Evolutionary conservation across 2,888 invertebrate species (phyloP).

Genomic region (Cephonodes hylas): DNA sequence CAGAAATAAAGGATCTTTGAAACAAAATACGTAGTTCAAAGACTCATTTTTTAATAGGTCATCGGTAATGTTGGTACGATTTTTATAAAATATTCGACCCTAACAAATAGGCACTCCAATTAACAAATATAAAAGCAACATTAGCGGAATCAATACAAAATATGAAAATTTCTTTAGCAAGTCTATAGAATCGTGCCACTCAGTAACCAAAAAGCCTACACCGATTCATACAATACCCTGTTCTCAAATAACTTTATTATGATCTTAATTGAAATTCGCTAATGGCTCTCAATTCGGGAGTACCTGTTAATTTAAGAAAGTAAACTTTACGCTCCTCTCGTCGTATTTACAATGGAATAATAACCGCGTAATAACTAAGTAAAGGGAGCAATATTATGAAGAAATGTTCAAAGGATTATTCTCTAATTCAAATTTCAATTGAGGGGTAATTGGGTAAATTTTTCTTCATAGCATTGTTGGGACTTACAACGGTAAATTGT

Average conservation of each 20-base stretch:
- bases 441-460: too few species aligned
- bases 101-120: background rate
- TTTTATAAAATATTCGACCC: background rate
- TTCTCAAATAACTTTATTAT: slow-evolving; percentile 10
- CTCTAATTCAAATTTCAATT: too few species aligned
- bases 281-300: slow-evolving; percentile 29
- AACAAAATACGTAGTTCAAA: too few species aligned
- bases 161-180: background rate
- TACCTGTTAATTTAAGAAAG: slow-evolving; percentile 34
- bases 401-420: slow-evolving; percentile 19
- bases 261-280: slow-evolving; percentile 26
- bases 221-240: background rate
- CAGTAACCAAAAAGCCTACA: background rate
- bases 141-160: background rate
- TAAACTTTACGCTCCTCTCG: slow-evolving; percentile 24
- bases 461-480: too few species aligned
- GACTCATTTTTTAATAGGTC: too few species aligned
- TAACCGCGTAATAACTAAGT: slow-evolving; percentile 28
- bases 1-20: too few species aligned
- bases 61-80: too few species aligned
- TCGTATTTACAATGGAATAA: slow-evolving; percentile 29
- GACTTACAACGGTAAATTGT: too few species aligned
- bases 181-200: background rate
- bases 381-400: slow-evolving; percentile 21
- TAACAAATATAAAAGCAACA: background rate